phyloP scores from a whole-genome alignment of 2,113 vertebrate species.

The Xenopus borealis region DNA sequence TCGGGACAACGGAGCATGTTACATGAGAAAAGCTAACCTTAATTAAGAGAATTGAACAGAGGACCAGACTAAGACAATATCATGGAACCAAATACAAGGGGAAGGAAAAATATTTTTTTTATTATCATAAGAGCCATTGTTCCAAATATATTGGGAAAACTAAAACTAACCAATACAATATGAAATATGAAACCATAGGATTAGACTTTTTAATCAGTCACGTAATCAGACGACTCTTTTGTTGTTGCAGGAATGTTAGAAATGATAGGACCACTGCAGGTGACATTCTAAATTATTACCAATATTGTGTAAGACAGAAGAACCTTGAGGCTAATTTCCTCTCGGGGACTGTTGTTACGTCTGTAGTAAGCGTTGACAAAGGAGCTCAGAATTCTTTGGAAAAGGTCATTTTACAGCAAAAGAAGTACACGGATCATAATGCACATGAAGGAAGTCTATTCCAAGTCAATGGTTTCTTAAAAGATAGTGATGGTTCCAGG shows the following conservation, averaged over 20 bases:
- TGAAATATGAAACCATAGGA: no score
- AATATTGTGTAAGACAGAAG: conserved; percentile 70
- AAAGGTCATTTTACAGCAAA: neutral
- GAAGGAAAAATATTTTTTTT: no score
- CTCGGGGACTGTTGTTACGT: conserved; percentile 65
- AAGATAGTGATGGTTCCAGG: conserved; percentile 26
- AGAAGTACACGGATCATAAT: conserved; percentile 18
- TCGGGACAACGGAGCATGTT: no score
- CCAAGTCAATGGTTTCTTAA: conserved; percentile 62
- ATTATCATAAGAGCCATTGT: no score
- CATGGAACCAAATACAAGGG: no score
- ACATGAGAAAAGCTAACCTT: no score
- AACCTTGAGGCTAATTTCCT: conserved; percentile 64
- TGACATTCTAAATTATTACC: conserved; percentile 76
- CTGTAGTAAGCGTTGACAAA: conserved; percentile 53
- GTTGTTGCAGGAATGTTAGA: conserved; percentile 64
- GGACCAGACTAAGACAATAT: no score
- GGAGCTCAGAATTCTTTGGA: no score
- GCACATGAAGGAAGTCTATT: conserved; percentile 50
- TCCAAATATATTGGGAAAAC: no score
- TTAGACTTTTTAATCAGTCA: no score
- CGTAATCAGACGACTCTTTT: neutral
- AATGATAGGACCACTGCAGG: conserved; percentile 73
- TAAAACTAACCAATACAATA: no score
- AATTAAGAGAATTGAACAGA: no score